phyloP scores from a whole-genome alignment of 1,140 invertebrate genomes.

The Subanguina moxae region DNA sequence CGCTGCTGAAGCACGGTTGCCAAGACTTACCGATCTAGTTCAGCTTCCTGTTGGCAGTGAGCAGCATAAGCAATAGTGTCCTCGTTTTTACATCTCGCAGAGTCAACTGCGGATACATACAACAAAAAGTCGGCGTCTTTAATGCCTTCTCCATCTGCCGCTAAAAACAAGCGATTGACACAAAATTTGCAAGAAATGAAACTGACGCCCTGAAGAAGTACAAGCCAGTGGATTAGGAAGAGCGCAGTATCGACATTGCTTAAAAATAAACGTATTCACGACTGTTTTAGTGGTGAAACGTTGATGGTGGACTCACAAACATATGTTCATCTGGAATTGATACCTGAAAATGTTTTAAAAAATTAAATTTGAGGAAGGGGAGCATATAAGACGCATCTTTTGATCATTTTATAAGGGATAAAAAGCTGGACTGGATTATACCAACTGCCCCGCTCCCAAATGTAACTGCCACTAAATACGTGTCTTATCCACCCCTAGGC shows the following conservation, averaged over 20 bases:
- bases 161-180: no score
- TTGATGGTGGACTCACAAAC: conserved; percentile 33
- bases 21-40: conserved; percentile 51
- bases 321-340: conserved; percentile 49
- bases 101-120: conserved; percentile 89
- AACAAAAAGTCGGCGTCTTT: conserved; percentile 72
- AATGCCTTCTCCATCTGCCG: conserved; percentile 22
- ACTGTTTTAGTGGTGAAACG: neutral
- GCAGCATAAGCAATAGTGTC: conserved; percentile 93
- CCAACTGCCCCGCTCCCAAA: no score
- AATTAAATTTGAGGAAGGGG: no score
- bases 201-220: conserved; percentile 30
- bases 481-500: no score
- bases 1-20: no score
- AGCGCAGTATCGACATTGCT: conserved; percentile 41
- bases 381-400: no score
- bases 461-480: no score
- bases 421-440: no score
- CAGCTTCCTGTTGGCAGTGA: conserved; percentile 94
- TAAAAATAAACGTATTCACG: conserved; percentile 13
- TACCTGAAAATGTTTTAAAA: no score
- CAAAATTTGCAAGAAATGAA: neutral
- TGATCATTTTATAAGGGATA: no score
- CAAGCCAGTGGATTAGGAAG: conserved; percentile 41
- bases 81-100: conserved; percentile 80